A percentile compares a stretch with the other conserved stretches of the same genome.
phyloP scores from a whole-genome alignment of 2,113 vertebrate species.

The Macquaria australasica region DNA sequence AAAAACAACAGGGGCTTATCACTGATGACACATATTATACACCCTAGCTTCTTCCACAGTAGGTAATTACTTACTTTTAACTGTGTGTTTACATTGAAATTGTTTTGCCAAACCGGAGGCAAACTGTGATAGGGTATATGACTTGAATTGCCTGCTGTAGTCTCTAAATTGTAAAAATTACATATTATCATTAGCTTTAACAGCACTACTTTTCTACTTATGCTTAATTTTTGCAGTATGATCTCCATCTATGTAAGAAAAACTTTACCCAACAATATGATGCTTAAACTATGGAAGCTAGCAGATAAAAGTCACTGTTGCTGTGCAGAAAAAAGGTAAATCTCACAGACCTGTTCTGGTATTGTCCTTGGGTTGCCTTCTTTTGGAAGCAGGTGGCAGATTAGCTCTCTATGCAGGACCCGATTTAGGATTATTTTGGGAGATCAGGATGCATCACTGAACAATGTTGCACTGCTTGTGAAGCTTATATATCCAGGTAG shows the following conservation, averaged over 20 bases:
- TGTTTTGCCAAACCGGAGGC: no score
- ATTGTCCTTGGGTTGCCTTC: background rate
- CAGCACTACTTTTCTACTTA: background rate
- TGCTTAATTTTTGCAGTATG: background rate
- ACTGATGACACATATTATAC: background rate
- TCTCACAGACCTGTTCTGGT: background rate
- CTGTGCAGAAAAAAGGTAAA: background rate
- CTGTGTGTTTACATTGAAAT: no score
- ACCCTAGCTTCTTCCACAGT: background rate
- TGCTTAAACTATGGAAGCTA: background rate
- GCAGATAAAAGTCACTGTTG: background rate
- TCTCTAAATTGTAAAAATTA: background rate
- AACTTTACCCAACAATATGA: background rate
- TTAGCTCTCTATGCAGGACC: slow-evolving; percentile 9
- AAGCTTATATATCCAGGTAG: background rate
- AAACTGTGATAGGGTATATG: no score
- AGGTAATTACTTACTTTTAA: no score
- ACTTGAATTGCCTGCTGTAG: background rate
- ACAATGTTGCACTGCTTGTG: background rate
- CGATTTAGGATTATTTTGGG: slow-evolving; percentile 6
- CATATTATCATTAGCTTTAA: background rate
- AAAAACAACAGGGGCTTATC: background rate
- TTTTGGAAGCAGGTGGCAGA: background rate
- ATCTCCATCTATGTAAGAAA: background rate
- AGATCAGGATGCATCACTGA: background rate